Evolutionary conservation across 1,140 invertebrate species (phyloP), one percentile per base, ranked within the genome.

Genomic region (Limonius californicus): DNA sequence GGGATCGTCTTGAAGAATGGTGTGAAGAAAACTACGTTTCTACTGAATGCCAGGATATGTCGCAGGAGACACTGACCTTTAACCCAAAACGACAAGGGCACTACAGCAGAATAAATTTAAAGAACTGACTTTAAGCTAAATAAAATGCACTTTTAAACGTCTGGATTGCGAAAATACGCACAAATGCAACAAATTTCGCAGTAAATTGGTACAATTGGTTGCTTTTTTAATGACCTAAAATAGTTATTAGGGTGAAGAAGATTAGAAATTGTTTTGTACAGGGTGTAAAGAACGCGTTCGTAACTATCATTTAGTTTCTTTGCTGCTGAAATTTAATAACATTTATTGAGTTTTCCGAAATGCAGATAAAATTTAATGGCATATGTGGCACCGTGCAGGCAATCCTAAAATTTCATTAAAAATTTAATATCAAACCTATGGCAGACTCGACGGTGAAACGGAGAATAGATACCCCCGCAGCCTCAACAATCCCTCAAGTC

Each of bases 361-460:
- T 50, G 45, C 19, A 19, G 9, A 50, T 50, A 50, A 50, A 50
- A 50, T 50, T 6, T 50, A 50, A 50, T 19, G 16, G 45, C 45
- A 50, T 50, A 50, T 54, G 59, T 30, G 30, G 47, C 30, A 54
- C 16, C 30, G 47, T 32, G 20, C 14, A 32, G 19, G 45, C n/a
- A 21, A 55, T 61, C 18, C 50, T 27, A 56, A 62, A 62, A 59
- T 68, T 68, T 63, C 63, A 68, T 65, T 68, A 68, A 68, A 68
- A 68, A 68, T 68, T 65, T 68, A 68, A 68, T 68, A 68, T 68
- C 62, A 55, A 54, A 56, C 27, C 57, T 59, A 59, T 60, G 62
- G 39, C 45, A 54, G 47, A 20, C 14, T 43, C 35, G 58, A 20
- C 21, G 53, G 6, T 11, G 45, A 14, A 21, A 19, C 20, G 45